A percentile compares a stretch with the other conserved stretches of the same genome.
Conservation (phyloP, 1,140 invertebrate genomes). For the Zaprionus africanus region DNA sequence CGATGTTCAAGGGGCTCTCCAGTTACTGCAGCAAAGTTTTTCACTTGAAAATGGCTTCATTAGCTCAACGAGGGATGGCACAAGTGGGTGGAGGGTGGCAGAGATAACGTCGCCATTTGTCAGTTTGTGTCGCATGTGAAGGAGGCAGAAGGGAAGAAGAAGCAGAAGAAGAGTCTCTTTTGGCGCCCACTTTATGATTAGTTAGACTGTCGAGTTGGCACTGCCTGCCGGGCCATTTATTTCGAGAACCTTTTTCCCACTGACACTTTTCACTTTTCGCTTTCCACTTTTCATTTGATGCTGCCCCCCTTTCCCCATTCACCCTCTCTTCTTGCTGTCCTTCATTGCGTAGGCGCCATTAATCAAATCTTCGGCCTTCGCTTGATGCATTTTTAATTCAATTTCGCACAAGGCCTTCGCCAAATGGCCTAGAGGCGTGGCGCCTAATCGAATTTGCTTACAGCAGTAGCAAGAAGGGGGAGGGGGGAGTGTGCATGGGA, state of each 20-base stretch:
- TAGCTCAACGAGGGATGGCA: slow-evolving; percentile 29
- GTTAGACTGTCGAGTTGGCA: slow-evolving; percentile 48
- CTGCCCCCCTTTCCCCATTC: not conserved
- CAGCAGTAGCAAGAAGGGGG: not conserved
- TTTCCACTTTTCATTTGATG: slow-evolving; percentile 30
- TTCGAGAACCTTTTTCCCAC: slow-evolving; percentile 55
- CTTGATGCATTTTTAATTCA: slow-evolving; percentile 79
- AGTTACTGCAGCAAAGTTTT: slow-evolving; percentile 31
- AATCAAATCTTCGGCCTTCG: slow-evolving; percentile 78
- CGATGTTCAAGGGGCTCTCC: slow-evolving; percentile 43
- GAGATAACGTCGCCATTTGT: slow-evolving; percentile 12
- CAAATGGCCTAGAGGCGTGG: slow-evolving; percentile 59
- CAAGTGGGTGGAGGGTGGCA: not conserved
- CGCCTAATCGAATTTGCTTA: slow-evolving; percentile 71
- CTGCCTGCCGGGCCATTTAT: slow-evolving; percentile 61
- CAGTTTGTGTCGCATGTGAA: slow-evolving; percentile 5
- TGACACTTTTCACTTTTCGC: slow-evolving; percentile 49
- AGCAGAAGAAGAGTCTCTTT: not conserved
- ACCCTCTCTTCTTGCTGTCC: slow-evolving; percentile 17
- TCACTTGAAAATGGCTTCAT: slow-evolving; percentile 65
- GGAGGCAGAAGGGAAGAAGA: not conserved
- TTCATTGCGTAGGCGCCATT: slow-evolving; percentile 49
- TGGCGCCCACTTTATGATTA: slow-evolving; percentile 66
- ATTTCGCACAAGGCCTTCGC: slow-evolving; percentile 62
- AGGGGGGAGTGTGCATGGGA: too few relatives aligned